phyloP scores from a whole-genome alignment of 2,888 invertebrate species.

The Mythimna pallens region DNA sequence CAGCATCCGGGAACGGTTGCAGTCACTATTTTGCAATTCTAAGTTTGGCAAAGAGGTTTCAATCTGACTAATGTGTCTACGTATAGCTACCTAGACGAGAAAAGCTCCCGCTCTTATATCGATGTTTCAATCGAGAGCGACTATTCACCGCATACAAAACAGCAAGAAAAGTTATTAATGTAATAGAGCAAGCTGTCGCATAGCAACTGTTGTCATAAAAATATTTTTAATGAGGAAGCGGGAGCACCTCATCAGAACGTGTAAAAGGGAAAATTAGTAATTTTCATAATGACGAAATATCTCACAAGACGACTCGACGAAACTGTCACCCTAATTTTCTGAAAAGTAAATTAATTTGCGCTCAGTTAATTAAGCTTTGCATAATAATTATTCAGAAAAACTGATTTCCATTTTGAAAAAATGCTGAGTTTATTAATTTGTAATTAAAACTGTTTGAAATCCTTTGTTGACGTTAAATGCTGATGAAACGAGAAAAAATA shows the following conservation, averaged over 20 bases:
- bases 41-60: slow-evolving; percentile 86
- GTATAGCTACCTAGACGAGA: slow-evolving; percentile 63
- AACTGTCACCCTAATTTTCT: slow-evolving; percentile 77
- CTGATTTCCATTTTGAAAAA: slow-evolving; percentile 78
- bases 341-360: slow-evolving; percentile 77
- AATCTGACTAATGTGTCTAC: slow-evolving; percentile 88
- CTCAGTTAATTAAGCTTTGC: slow-evolving; percentile 86
- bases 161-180: slow-evolving; percentile 26
- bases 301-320: slow-evolving; percentile 59
- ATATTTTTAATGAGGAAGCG: slow-evolving; percentile 45
- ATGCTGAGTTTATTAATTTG: slow-evolving; percentile 82
- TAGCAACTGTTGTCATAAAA: slow-evolving; percentile 32
- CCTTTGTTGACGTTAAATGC: slow-evolving; percentile 78
- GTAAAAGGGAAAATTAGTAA: slow-evolving; percentile 61
- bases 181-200: slow-evolving; percentile 23
- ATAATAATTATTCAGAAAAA: slow-evolving; percentile 81
- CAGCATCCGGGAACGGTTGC: slow-evolving; percentile 80
- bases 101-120: slow-evolving; percentile 63
- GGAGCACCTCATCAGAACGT: slow-evolving; percentile 28
- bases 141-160: slow-evolving; percentile 41
- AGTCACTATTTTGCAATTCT: slow-evolving; percentile 88
- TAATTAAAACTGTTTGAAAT: slow-evolving; percentile 82
- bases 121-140: slow-evolving; percentile 60
- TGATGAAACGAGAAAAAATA: slow-evolving; percentile 69
- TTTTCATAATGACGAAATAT: slow-evolving; percentile 65